Evolutionary conservation across 2,113 vertebrate genomes (phyloP).

Genomic region (Larimichthys crocea): DNA sequence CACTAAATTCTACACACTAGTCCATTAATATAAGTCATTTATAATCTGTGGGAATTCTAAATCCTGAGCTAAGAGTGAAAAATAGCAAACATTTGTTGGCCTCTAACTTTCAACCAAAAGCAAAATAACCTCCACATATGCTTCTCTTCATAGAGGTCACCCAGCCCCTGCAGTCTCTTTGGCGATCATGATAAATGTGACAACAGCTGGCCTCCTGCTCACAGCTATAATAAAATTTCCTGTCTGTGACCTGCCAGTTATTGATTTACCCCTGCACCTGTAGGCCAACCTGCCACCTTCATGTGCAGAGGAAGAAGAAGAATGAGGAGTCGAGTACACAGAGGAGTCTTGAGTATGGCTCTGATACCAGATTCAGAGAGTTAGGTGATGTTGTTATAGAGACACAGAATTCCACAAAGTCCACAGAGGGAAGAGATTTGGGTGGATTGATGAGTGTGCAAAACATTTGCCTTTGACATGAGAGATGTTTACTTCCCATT

Average conservation of each 20-base stretch:
- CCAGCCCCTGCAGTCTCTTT: background rate
- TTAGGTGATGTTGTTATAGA: background rate
- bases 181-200: conserved; percentile 6
- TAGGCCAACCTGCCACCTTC: conserved; percentile 20
- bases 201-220: background rate
- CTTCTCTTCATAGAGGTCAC: conserved; percentile 6
- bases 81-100: background rate
- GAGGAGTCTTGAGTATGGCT: conserved; percentile 21
- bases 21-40: too few relatives aligned
- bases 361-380: conserved; percentile 28
- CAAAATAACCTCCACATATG: background rate
- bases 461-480: conserved; percentile 6
- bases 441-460: background rate
- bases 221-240: conserved; percentile 32
- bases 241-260: conserved; percentile 1
- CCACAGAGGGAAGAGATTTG: background rate
- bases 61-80: background rate
- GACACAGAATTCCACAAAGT: background rate
- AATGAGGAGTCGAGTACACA: background rate
- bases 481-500: background rate
- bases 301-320: conserved; percentile 12
- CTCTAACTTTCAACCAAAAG: background rate
- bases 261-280: conserved; percentile 33
- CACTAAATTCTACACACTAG: too few relatives aligned
- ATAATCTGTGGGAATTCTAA: too few relatives aligned